These are phyloP conservation scores for Sebastes oblongus DNA, from an alignment of 2,797 vertebrate genomes.

Conservation along the genomic window DNA sequence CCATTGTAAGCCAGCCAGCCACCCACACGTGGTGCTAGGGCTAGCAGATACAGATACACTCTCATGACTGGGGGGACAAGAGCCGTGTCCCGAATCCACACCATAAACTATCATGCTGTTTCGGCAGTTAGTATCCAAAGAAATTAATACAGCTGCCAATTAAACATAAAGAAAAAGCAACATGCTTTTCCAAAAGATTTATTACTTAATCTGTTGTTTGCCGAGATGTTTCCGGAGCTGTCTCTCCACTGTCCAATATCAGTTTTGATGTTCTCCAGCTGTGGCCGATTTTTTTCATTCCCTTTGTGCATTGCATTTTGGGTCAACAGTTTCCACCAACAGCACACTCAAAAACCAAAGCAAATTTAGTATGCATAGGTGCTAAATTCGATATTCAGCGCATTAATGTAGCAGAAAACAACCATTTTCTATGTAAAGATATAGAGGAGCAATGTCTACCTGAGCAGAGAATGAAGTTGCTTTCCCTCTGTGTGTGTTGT, in stretches of 20 bases:
- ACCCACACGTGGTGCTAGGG: slow-evolving; percentile 62
- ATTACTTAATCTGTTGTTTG: not conserved
- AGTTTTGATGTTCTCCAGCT: not conserved
- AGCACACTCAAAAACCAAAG: not conserved
- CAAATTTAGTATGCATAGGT: not conserved
- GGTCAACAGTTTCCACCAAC: not conserved
- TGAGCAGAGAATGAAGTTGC: too few relatives aligned
- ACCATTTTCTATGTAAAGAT: too few relatives aligned
- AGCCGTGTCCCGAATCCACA: slow-evolving; percentile 9
- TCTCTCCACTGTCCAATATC: not conserved
- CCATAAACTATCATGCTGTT: not conserved
- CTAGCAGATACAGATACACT: slow-evolving; percentile 49
- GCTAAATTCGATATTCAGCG: not conserved
- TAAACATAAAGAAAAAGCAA: not conserved
- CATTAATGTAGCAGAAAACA: too few relatives aligned
- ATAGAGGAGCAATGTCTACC: too few relatives aligned
- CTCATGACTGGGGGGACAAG: slow-evolving; percentile 37
- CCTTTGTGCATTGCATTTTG: not conserved
- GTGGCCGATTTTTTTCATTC: not conserved
- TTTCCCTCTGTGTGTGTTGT: too few relatives aligned
- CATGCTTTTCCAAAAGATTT: not conserved
- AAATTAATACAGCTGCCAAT: not conserved
- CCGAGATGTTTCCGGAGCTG: not conserved
- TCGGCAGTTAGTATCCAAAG: not conserved
- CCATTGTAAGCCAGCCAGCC: slow-evolving; percentile 72